These are phyloP conservation scores for Lasioglossum malachurum DNA, from an alignment of 2,888 invertebrate genomes.

Conservation along the genomic window DNA sequence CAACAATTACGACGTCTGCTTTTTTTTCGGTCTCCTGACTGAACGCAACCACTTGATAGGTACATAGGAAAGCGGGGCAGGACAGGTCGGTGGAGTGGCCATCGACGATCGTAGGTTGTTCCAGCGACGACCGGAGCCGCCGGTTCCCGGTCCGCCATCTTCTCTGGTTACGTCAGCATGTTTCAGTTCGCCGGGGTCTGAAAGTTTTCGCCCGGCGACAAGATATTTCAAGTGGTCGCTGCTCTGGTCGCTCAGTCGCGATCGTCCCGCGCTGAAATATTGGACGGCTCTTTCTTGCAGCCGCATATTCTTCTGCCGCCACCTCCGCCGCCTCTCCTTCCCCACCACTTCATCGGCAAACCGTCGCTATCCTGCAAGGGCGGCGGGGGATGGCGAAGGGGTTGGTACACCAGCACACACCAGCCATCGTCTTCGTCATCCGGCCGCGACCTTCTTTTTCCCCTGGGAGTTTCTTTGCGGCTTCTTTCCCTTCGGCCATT, in stretches of 20 bases:
- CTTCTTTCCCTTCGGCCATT: conserved; percentile 45
- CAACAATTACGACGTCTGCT: too few relatives aligned
- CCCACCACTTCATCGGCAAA: conserved; percentile 53
- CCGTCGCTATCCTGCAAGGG: conserved; percentile 24
- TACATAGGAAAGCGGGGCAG: conserved; percentile 32
- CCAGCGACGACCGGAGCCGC: conserved; percentile 42
- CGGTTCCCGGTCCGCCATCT: conserved; percentile 76
- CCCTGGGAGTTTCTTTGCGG: conserved; percentile 45
- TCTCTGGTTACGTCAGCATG: conserved; percentile 84
- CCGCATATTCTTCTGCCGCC: conserved; percentile 80
- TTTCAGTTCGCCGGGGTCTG: conserved; percentile 83
- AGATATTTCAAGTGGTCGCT: conserved; percentile 85
- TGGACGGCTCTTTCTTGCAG: conserved; percentile 83
- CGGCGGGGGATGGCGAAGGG: neutral
- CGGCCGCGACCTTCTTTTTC: conserved; percentile 69
- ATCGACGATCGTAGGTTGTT: conserved; percentile 52
- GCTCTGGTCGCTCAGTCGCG: conserved; percentile 74
- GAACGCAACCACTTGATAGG: neutral
- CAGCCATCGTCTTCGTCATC: conserved; percentile 66
- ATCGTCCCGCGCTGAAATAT: conserved; percentile 83
- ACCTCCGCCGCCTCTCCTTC: conserved; percentile 39
- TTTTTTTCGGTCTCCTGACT: neutral
- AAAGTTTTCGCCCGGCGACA: conserved; percentile 84
- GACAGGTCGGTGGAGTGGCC: conserved; percentile 63
- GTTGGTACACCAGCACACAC: conserved; percentile 27